Evolutionary conservation across 2,797 vertebrate species (phyloP), one percentile per base, ranked within the genome.

Genomic region (Ispidina lecontei): DNA sequence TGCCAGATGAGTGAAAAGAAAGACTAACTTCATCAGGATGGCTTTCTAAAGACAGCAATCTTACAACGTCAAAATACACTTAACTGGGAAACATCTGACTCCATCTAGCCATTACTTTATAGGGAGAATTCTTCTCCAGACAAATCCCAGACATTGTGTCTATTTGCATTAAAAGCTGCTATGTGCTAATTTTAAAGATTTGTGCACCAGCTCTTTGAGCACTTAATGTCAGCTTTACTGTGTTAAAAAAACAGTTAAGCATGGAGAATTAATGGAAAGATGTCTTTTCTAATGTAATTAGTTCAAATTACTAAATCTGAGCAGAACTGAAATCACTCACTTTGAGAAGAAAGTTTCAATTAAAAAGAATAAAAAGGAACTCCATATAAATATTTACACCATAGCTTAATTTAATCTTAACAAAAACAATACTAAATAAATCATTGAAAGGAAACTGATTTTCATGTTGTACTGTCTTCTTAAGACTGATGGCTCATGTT

Each of bases 351-450:
- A 92, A 77, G 73, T 89, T 83, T 81, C 64, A 93, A 91, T 94
- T 95, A 84, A 76, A 89, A 94, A 84, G 87, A 89, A 62, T 75
- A 87, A 93, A 94, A 94, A 92, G 79, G 71, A 92, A 75, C 46
- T 84, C 63, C n/a, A 82, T 87, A 79, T 89, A 98, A 97, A 96
- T 96, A 96, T 96, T 96, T 96, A 90, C 55, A 92, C 26, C 46
- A 46, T 5, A 73, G 76, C 83, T 94, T 97, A 95, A 94, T 94
- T 96, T 93, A 80, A 96, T 94, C 93, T 93, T 90, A 94, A 91
- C 68, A 79, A 95, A 97, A 97, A 84, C 94, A 96, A 96, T 95
- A 96, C 19, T 55, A 91, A 95, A 95, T 96, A 96, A 90, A 92
- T 90, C 78, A 94, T 19, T 80, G 88, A 93, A 79, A 96, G 96